Conservation (phyloP, 2,113 vertebrate genomes). For the Lethenteron camtschaticum region DNA sequence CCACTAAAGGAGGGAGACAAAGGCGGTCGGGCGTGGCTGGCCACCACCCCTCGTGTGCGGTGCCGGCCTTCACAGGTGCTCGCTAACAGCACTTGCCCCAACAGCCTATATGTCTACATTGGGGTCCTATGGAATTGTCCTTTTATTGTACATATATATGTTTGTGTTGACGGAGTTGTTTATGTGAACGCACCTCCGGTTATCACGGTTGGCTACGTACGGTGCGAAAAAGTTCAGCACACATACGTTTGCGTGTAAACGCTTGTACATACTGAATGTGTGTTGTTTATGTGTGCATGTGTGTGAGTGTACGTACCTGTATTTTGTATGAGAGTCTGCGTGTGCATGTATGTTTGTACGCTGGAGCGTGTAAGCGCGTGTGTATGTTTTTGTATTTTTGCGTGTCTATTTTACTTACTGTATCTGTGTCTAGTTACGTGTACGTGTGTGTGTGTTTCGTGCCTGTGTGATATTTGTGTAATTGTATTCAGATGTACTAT, state of each 20-base stretch:
- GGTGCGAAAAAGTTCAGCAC: too few relatives aligned
- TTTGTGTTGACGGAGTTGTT: background rate
- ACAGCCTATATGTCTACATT: too few relatives aligned
- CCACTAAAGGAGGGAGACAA: too few relatives aligned
- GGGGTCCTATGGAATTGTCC: background rate
- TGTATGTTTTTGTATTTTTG: background rate
- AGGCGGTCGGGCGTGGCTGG: too few relatives aligned
- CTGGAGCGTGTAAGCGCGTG: background rate
- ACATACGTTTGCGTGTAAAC: background rate
- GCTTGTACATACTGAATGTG: background rate
- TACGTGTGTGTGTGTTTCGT: too few relatives aligned
- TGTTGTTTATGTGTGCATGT: background rate
- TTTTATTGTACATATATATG: background rate
- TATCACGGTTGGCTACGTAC: too few relatives aligned
- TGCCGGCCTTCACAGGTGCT: too few relatives aligned
- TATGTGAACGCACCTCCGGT: background rate
- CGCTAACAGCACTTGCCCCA: too few relatives aligned
- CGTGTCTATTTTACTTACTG: background rate
- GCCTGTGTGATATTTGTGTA: background rate
- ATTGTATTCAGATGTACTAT: background rate
- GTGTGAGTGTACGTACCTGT: background rate
- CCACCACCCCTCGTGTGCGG: too few relatives aligned
- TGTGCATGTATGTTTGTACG: background rate
- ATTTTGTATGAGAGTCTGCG: background rate
- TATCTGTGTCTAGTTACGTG: background rate